A percentile compares a stretch with the other conserved stretches of the same genome.
Evolutionary conservation across 2,888 invertebrate genomes (phyloP).

Genomic region (Molorchus minor): DNA sequence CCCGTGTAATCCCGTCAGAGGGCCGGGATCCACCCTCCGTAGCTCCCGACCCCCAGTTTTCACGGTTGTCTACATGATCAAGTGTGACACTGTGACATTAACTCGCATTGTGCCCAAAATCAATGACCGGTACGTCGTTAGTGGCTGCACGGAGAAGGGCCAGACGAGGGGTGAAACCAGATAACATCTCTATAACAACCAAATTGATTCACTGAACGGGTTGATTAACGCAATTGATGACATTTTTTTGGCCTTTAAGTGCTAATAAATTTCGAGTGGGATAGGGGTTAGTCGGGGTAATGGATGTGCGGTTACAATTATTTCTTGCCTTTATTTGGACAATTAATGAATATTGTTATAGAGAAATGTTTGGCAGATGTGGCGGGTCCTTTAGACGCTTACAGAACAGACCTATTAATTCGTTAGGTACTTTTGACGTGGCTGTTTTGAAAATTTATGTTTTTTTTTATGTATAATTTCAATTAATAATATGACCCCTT

Average conservation of each 20-base stretch:
- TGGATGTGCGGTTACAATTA: conserved; percentile 36
- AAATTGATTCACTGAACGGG: conserved; percentile 53
- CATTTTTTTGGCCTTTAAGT: conserved; percentile 53
- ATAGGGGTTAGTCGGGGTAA: conserved; percentile 40
- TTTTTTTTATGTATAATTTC: too few relatives aligned
- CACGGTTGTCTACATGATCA: conserved; percentile 57
- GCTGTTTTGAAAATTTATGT: too few relatives aligned
- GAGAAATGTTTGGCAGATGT: conserved; percentile 42
- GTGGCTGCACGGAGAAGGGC: conserved; percentile 38
- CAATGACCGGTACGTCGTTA: conserved; percentile 52
- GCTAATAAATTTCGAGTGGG: conserved; percentile 53
- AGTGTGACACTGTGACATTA: conserved; percentile 61
- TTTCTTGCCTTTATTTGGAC: conserved; percentile 49
- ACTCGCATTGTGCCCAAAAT: conserved; percentile 59
- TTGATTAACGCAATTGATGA: conserved; percentile 57
- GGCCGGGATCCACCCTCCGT: conserved; percentile 32
- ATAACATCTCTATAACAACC: conserved; percentile 56
- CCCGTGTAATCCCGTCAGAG: conserved; percentile 38
- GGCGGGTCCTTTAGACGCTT: conserved; percentile 25
- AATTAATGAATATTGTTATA: conserved; percentile 50
- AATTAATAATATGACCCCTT: too few relatives aligned
- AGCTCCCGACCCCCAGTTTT: conserved; percentile 33
- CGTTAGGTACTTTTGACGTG: too few relatives aligned
- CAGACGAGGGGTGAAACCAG: conserved; percentile 46
- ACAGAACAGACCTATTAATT: conserved; percentile 25